A percentile compares a stretch with the other conserved stretches of the same genome.
Evolutionary conservation across 92 coral and sea anemone genomes (phyloP).

Genomic region (Pocillopora grandis): DNA sequence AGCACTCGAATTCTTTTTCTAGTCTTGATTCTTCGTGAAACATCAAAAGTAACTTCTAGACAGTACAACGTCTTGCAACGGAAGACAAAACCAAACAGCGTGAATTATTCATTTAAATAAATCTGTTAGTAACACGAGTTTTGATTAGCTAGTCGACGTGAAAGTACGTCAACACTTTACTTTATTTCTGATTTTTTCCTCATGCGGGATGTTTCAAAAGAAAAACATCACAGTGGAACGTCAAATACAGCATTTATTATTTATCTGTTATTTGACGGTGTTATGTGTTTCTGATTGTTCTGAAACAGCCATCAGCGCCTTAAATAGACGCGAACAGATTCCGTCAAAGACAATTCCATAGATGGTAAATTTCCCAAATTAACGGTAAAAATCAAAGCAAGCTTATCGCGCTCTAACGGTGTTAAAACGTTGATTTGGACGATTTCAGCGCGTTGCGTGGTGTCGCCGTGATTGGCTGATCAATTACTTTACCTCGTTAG

Average conservation of each 20-base stretch:
- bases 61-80: no score
- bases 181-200: no score
- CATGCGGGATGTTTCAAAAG: not conserved
- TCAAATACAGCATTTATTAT: not conserved
- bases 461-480: slow-evolving; percentile 5
- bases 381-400: not conserved
- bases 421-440: slow-evolving; percentile 15
- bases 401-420: slow-evolving; percentile 17
- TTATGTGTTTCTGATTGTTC: not conserved
- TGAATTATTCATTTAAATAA: no score
- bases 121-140: no score
- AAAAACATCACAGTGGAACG: not conserved
- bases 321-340: not conserved
- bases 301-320: not conserved
- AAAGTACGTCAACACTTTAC: no score
- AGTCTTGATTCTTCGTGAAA: no score
- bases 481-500: not conserved
- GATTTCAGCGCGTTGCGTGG: not conserved
- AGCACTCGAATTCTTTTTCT: no score
- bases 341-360: not conserved
- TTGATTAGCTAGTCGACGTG: no score
- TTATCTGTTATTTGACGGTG: not conserved
- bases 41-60: no score
- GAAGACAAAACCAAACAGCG: no score
- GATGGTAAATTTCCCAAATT: not conserved